A percentile compares a stretch with the other conserved stretches of the same genome.
Evolutionary conservation across 2,888 invertebrate genomes (phyloP).

Genomic region (Tiliacea aurago): DNA sequence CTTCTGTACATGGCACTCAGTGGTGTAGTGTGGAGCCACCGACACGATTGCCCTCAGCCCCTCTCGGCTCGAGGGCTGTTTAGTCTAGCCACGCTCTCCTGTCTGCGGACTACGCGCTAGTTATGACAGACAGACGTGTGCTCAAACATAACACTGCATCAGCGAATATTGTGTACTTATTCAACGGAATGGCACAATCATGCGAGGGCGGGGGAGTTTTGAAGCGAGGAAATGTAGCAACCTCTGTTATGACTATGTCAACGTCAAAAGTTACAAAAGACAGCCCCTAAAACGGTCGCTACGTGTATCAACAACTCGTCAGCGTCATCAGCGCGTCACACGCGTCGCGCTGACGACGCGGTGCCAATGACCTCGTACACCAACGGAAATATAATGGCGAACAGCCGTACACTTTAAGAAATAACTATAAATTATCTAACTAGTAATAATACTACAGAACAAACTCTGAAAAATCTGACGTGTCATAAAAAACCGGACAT

Average conservation of each 20-base stretch:
- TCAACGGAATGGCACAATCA: background rate
- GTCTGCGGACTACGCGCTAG: conserved; percentile 1
- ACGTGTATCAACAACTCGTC: background rate
- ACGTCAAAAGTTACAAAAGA: background rate
- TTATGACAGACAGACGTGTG: conserved; percentile 1
- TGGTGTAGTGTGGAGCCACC: background rate
- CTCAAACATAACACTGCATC: conserved; percentile 23
- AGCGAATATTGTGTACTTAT: conserved; percentile 17
- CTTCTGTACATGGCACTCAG: background rate
- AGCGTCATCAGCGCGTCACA: conserved; percentile 6
- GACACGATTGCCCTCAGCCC: conserved; percentile 29
- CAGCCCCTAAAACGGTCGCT: background rate
- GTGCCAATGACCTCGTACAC: conserved; percentile 15
- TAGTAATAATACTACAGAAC: background rate
- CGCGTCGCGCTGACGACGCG: conserved; percentile 20
- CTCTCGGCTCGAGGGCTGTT: conserved; percentile 37
- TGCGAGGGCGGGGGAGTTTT: no score
- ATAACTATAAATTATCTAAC: background rate
- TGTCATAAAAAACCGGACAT: background rate
- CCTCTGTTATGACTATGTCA: background rate
- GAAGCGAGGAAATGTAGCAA: background rate
- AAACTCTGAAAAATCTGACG: background rate
- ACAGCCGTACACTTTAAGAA: background rate
- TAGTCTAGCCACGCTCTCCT: conserved; percentile 34
- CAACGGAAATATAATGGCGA: background rate